Evolutionary conservation across 2,113 vertebrate genomes (phyloP), one percentile per base, ranked within the genome.

Genomic region (Vicugna pacos): DNA sequence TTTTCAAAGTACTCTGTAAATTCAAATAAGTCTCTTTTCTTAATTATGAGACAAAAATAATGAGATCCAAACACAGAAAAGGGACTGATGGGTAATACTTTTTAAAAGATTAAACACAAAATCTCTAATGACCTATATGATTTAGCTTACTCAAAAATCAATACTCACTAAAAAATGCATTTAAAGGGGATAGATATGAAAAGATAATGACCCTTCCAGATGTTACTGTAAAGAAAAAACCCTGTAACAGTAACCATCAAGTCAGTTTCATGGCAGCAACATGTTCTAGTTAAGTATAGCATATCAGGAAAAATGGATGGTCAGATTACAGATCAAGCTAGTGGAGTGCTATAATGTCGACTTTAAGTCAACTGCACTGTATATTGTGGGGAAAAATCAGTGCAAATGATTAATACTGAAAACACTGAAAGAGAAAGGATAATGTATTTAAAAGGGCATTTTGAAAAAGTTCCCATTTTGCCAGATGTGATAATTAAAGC

Each of bases 201-300:
- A 97, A 98, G 97, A 96, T 96, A 96, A 96, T 97, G 95, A 96
- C 93, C 76, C 93, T 97, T 84, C 92, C 96, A 98, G 94, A 97
- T 97, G 96, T 92, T 98, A 98, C 97, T 98, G 98, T 98, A 98
- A 98, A 98, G 98, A 98, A 99, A 99, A 2, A 92, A 85, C 96
- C 98, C 98, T 98, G 88, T 98, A 97, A 98, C 94, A 98, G 97
- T 94, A 98, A 98, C 97, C 97, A 96, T 98, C 2, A 95, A 91
- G 97, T 94, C 97, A 98, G 96, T 98, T 98, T 98, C 32, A 98
- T 97, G 96, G 96, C 77, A 98, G 96, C 2, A 98, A 85, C 94
- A 98, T 48, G 93, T 93, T 85, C 96, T 60, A 96, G 72, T 96
- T 97, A 98, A 97, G 94, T 56, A 95, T 80, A 85, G 97, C 96